A percentile compares a stretch with the other conserved stretches of the same genome.
Conservation (phyloP, 1,140 invertebrate species). For the Diabrotica virgifera region DNA sequence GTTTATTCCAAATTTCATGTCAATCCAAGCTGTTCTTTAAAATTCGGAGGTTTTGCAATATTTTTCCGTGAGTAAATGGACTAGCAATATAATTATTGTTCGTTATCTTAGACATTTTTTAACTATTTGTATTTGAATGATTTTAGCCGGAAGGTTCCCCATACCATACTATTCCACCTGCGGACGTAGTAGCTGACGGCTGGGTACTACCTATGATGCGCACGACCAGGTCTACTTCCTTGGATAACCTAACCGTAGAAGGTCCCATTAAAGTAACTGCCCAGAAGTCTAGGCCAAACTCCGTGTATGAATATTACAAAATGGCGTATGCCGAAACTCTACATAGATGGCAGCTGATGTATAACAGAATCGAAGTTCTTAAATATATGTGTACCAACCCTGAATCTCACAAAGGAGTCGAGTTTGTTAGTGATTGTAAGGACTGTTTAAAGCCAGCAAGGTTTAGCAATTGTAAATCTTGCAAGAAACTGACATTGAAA, state of each 20-base stretch:
- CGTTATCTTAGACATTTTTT: too few relatives aligned
- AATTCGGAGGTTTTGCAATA: too few relatives aligned
- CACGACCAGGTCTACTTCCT: constrained; percentile 68
- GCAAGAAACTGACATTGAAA: constrained; percentile 45
- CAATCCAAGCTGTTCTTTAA: too few relatives aligned
- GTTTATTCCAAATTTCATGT: too few relatives aligned
- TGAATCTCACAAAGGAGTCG: constrained; percentile 66
- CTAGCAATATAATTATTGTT: too few relatives aligned
- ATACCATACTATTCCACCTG: constrained; percentile 87
- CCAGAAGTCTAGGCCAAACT: constrained; percentile 36
- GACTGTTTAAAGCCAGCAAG: constrained; percentile 60
- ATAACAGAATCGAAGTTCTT: constrained; percentile 76
- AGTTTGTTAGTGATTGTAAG: constrained; percentile 73
- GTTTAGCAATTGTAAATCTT: constrained; percentile 63
- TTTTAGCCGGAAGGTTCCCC: constrained; percentile 66
- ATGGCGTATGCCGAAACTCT: constrained; percentile 85
- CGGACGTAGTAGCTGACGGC: constrained; percentile 75
- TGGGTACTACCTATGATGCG: constrained; percentile 61
- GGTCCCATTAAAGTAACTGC: constrained; percentile 22
- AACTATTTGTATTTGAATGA: background rate
- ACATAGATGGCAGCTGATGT: constrained; percentile 75
- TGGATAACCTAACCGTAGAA: constrained; percentile 64
- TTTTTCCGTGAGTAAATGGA: too few relatives aligned
- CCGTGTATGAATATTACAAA: constrained; percentile 83
- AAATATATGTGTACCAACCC: constrained; percentile 67